These are phyloP conservation scores for Cepaea hortensis DNA, from an alignment of 2,888 invertebrate species.

Conservation along the genomic window DNA sequence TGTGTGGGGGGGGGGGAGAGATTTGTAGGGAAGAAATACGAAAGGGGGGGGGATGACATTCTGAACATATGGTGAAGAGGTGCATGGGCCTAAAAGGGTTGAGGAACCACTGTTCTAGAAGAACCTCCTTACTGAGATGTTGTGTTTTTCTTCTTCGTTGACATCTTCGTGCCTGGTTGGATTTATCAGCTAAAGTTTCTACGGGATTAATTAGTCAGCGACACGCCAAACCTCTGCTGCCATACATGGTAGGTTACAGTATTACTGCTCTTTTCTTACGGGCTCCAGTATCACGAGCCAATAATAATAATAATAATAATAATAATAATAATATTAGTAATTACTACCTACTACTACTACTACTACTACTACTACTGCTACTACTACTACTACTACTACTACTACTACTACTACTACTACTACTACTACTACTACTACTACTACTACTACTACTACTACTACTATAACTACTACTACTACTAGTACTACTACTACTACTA, in stretches of 20 bases:
- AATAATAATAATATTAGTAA: not conserved
- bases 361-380: not conserved
- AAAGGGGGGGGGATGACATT: too few relatives aligned
- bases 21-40: too few relatives aligned
- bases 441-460: not conserved
- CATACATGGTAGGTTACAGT: not conserved
- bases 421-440: not conserved
- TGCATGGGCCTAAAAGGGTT: too few relatives aligned
- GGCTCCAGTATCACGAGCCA: not conserved
- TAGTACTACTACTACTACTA: not conserved
- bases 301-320: not conserved
- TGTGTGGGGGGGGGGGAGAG: too few relatives aligned
- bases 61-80: too few relatives aligned
- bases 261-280: not conserved
- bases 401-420: not conserved
- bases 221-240: too few relatives aligned
- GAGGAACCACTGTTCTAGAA: too few relatives aligned
- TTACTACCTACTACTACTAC: not conserved
- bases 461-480: not conserved
- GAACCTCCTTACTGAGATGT: too few relatives aligned
- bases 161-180: too few relatives aligned
- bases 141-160: too few relatives aligned
- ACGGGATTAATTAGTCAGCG: too few relatives aligned
- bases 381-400: not conserved
- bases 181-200: too few relatives aligned